Evolutionary conservation across 2,888 invertebrate genomes (phyloP), one percentile per base, ranked within the genome.

Genomic region (Eurois occulta): DNA sequence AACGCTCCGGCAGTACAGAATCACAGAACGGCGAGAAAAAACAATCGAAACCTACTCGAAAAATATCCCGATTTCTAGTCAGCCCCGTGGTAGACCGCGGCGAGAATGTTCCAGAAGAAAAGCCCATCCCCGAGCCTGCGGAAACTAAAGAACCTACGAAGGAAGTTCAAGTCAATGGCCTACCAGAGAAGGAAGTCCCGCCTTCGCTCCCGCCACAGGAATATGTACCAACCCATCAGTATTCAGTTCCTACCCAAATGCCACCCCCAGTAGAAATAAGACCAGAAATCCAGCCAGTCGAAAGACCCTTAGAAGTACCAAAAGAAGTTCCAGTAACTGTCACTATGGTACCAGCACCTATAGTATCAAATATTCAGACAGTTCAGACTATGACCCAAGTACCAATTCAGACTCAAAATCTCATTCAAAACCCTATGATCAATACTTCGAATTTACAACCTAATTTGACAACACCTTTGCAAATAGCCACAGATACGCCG

Each of bases 61-160:
- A 98, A 93, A 98, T 98, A 89, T 98, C 98, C 48, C 96, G 98
- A 77, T 98, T 98, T 95, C 97, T 98, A 92, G 98, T 98, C 87
- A 98, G 98, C 93, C 98, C 98, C 38, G 98, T 98, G 2, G 97
- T 98, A 52, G 98, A 97, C 86, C 90, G 97, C 95, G 94, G 93
- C 64, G 95, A 94, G 82, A 92, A 93, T 77, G 91, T 90, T 5
- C 90, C 92, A 38, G 92, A 91, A 78, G 91, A 91, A 70, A 89
- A 89, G 32, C 65, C 86, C 13, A 72, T 86, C 28, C 84, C 84
- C 3, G 91, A 91, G 71, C 77, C 83, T 8, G 80, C 83, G 28
- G 87, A 85, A 46, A 68, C 60, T 13, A 84, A 87, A 11, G 90
- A 85, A 43, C 80, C 77, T 46, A 84, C 86, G 7, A 80, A 67